Evolutionary conservation across 2,888 invertebrate species (phyloP), one percentile per base, ranked within the genome.

Genomic region (Molorchus minor): DNA sequence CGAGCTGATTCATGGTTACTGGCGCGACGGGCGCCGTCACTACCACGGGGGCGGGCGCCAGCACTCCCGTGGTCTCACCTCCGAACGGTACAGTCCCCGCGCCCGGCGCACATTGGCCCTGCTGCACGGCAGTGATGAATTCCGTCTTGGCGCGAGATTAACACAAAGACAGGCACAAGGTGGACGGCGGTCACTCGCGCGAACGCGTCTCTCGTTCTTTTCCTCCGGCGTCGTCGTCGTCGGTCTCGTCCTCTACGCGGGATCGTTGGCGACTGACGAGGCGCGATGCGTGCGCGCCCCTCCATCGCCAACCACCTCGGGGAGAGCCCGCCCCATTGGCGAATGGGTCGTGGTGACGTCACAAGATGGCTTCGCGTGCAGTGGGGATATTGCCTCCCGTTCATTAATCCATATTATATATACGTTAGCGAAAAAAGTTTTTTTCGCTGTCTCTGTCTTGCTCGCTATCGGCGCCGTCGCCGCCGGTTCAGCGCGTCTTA

Each of bases 1-100:
- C 94, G 77, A 96, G 88, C 81, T 95, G 95, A 84, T 93, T 94
- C 89, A 91, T 90, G 70, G 74, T 76, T 70, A 74, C 75, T 59
- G 71, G 70, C 69, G 74, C 76, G 71, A 74, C 75, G 61, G 71
- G 70, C 69, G 74, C 61, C 62, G 74, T 47, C 49, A 58, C 69
- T 54, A 68, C 71, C 68, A 72, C 69, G 63, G 74, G 54, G 68
- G 72, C 67, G 63, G 74, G 64, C 71, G 73, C 74, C 73, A 75
- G 67, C 70, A 73, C 74, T 61, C 70, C 74, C 69, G 71, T 69
- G 67, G 56, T 49, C 56, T 70, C 78, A 79, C 77, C 77, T 72
- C 75, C 78, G 70, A 74, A 77, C 70, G 76, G 70, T 68, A 72
- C 75, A 69, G 71, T 69, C 58, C 71, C 69, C 62, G 64, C 64